Base-by-base conservation (phyloP, 2,888 invertebrate genomes). In the Lasioglossum leucozonium region DNA sequence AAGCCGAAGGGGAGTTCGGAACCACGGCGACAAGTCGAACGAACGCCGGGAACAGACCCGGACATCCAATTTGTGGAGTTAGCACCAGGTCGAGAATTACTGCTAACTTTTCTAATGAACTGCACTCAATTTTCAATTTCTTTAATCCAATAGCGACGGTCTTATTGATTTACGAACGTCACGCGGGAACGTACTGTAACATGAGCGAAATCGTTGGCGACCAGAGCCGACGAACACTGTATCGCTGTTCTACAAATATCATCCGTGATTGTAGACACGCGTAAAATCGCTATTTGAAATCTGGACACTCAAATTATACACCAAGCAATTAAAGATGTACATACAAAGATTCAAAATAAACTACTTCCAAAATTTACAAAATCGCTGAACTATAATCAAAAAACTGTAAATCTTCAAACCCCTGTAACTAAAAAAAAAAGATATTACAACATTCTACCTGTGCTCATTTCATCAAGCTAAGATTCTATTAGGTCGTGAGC, bases 51-150 rank as follows among this genome's bases (percentile, higher is more conserved):
- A 71, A 58, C 37, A 65, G 72, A 11, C 62, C 30, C 62, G 72
- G 74, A 83, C 81, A 71, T 84, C 69, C 85, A 89, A 89, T 89
- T 89, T 88, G 73, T 79, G 78, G 51, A 89, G 89, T 89, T 89
- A 86, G 76, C 84, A 71, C 55, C 51, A 79, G 82, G 74, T 88
- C 84, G 81, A 72, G 86, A 89, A 88, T 89, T 86, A 83, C 69
- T 58, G 79, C 73, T 84, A 89, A 89, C 84, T 89, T 85, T 51
- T 75, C 71, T 86, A 86, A 88, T 79, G 81, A 85, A 67, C 75
- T 73, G 76, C 78, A 71, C 86, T 88, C 80, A 81, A 67, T 79
- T 84, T 85, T 87, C 85, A 79, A 87, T 89, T 87, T 79, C 76
- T 83, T 84, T 85, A 87, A 85, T 78, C 51, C 67, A 82, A 82